Percentiles rank a stretch among this genome's conserved stretches.
phyloP scores from a whole-genome alignment of 2,888 invertebrate genomes.

The Leptarthrus brevirostris region DNA sequence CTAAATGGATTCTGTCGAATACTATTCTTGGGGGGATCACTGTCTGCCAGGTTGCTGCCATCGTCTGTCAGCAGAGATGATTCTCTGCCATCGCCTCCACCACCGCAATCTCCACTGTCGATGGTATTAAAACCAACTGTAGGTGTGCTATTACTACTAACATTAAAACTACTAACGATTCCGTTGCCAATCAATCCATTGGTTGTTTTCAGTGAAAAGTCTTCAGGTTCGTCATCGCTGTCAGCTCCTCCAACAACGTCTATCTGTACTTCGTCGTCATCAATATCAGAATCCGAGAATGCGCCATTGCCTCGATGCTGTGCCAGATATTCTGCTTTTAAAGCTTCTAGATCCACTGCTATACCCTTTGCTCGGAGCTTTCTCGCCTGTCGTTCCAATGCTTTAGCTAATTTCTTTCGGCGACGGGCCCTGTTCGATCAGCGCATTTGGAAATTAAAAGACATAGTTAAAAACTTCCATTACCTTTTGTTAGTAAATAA shows the following conservation, averaged over 20 bases:
- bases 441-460: constrained; percentile 49
- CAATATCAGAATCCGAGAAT: constrained; percentile 73
- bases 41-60: constrained; percentile 66
- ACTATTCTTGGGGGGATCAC: constrained; percentile 71
- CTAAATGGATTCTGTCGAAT: constrained; percentile 83
- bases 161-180: constrained; percentile 68
- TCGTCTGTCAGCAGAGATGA: constrained; percentile 66
- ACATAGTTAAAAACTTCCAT: constrained; percentile 38
- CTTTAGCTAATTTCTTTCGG: constrained; percentile 91
- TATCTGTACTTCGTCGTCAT: constrained; percentile 80
- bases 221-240: constrained; percentile 73
- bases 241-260: constrained; percentile 87
- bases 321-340: constrained; percentile 86
- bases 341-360: constrained; percentile 85
- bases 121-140: constrained; percentile 59
- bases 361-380: constrained; percentile 93
- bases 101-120: constrained; percentile 50
- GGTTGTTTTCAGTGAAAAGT: constrained; percentile 67
- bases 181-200: constrained; percentile 67
- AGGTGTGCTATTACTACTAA: constrained; percentile 63
- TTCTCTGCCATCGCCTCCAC: constrained; percentile 58
- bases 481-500: too few relatives aligned
- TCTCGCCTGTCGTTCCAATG: constrained; percentile 90
- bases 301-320: constrained; percentile 75
- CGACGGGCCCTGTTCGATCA: constrained; percentile 76